Evolutionary conservation across 2,888 invertebrate species (phyloP).

Genomic region (Papilio gigon): DNA sequence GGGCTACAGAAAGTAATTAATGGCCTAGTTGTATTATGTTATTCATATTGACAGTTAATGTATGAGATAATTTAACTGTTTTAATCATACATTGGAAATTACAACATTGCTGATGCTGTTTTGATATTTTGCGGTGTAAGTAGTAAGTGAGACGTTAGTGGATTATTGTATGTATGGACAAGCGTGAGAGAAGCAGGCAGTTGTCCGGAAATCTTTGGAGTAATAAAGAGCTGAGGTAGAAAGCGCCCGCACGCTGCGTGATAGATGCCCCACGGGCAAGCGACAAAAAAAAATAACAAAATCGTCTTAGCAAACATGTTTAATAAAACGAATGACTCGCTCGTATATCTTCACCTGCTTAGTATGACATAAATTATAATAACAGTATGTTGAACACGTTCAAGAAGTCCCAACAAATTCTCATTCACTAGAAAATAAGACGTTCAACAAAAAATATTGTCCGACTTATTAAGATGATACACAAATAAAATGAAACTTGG

Average conservation of each 20-base stretch:
- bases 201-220: conserved; percentile 78
- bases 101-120: background rate
- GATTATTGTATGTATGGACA: conserved; percentile 35
- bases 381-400: conserved; percentile 81
- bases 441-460: conserved; percentile 72
- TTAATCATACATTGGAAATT: background rate
- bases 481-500: conserved; percentile 67
- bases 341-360: conserved; percentile 82
- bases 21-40: background rate
- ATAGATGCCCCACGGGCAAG: conserved; percentile 74
- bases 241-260: conserved; percentile 80
- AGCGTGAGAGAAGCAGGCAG: conserved; percentile 38
- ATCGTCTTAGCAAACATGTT: conserved; percentile 82
- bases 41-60: background rate
- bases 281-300: conserved; percentile 77
- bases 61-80: background rate
- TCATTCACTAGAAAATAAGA: conserved; percentile 80
- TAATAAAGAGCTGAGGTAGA: conserved; percentile 79
- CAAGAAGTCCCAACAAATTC: conserved; percentile 81
- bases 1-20: background rate
- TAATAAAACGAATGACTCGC: conserved; percentile 81
- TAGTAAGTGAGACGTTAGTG: conserved; percentile 33
- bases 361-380: conserved; percentile 82
- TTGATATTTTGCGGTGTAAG: conserved; percentile 29
- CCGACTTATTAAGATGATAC: conserved; percentile 68